Percentiles rank a stretch among this genome's conserved stretches.
phyloP scores from a whole-genome alignment of 2,113 vertebrate species.

The Thalassoma bifasciatum region DNA sequence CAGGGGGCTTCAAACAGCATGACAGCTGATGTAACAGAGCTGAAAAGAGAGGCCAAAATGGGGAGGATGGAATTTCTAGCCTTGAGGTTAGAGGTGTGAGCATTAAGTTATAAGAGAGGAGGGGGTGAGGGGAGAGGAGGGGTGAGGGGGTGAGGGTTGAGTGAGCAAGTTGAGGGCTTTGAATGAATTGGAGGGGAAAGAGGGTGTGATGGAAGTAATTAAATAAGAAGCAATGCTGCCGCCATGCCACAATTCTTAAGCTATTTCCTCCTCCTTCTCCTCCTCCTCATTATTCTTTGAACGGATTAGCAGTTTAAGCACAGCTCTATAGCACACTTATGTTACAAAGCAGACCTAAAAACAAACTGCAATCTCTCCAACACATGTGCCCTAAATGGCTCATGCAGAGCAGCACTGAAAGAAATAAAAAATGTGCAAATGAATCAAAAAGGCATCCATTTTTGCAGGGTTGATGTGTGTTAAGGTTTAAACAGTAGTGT shows the following conservation, averaged over 20 bases:
- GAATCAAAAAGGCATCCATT: not conserved
- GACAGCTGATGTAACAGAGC: conserved; percentile 50
- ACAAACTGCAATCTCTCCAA: conserved; percentile 41
- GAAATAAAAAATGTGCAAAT: too few relatives aligned
- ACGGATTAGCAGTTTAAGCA: conserved; percentile 56
- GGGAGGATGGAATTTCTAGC: conserved; percentile 41
- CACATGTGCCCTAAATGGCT: conserved; percentile 40
- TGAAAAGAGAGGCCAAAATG: conserved; percentile 21
- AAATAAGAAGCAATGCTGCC: conserved; percentile 58
- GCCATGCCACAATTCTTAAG: conserved; percentile 57
- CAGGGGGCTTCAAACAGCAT: conserved; percentile 34
- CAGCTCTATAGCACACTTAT: conserved; percentile 39
- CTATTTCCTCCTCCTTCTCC: conserved; percentile 61
- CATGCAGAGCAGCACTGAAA: not conserved
- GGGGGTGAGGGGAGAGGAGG: conserved; percentile 9
- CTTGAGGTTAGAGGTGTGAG: conserved; percentile 57
- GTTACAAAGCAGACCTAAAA: conserved; percentile 49
- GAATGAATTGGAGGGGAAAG: conserved; percentile 35
- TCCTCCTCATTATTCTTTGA: conserved; percentile 54
- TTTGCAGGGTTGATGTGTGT: not conserved
- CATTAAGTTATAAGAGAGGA: conserved; percentile 19
- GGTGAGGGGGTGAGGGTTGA: conserved; percentile 39
- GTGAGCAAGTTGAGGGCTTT: conserved; percentile 38
- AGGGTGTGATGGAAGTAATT: conserved; percentile 75
- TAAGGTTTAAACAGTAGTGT: too few relatives aligned